Conservation (phyloP, 1,140 invertebrate species). For the Potamilus streckersoni region DNA sequence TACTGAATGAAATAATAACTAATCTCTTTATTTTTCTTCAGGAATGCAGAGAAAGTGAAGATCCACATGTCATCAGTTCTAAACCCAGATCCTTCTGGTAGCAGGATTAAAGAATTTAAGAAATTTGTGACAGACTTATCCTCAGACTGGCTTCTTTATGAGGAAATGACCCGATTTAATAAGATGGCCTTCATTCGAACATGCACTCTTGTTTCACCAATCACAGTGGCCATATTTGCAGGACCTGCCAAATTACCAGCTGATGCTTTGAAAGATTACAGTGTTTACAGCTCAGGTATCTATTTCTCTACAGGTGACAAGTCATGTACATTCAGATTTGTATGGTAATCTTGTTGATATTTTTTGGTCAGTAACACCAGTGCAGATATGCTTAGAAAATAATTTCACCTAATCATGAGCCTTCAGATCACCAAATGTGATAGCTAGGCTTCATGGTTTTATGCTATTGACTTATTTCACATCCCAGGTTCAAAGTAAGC, state of each 20-base stretch:
- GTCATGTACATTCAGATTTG: too few relatives aligned
- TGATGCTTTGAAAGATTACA: conserved; percentile 71
- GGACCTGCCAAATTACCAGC: conserved; percentile 78
- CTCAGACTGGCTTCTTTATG: conserved; percentile 87
- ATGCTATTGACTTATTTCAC: too few relatives aligned
- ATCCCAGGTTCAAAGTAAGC: too few relatives aligned
- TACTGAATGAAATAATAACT: too few relatives aligned
- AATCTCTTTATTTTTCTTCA: conserved; percentile 54
- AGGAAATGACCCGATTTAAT: conserved; percentile 79
- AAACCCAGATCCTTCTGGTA: conserved; percentile 56
- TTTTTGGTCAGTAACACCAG: too few relatives aligned
- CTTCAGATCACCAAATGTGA: too few relatives aligned
- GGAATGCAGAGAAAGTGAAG: conserved; percentile 80
- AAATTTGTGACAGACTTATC: conserved; percentile 72
- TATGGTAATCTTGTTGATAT: too few relatives aligned
- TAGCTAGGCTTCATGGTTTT: too few relatives aligned
- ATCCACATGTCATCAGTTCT: conserved; percentile 83
- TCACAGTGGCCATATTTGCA: conserved; percentile 84
- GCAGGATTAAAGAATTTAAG: conserved; percentile 53
- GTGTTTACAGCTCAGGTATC: conserved; percentile 8
- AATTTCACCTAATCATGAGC: too few relatives aligned
- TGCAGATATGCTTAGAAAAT: too few relatives aligned
- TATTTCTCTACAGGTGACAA: not conserved
- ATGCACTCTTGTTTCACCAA: conserved; percentile 82
- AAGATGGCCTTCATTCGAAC: conserved; percentile 73